phyloP scores from a whole-genome alignment of 2,113 vertebrate species.

The Halichoerus grypus region DNA sequence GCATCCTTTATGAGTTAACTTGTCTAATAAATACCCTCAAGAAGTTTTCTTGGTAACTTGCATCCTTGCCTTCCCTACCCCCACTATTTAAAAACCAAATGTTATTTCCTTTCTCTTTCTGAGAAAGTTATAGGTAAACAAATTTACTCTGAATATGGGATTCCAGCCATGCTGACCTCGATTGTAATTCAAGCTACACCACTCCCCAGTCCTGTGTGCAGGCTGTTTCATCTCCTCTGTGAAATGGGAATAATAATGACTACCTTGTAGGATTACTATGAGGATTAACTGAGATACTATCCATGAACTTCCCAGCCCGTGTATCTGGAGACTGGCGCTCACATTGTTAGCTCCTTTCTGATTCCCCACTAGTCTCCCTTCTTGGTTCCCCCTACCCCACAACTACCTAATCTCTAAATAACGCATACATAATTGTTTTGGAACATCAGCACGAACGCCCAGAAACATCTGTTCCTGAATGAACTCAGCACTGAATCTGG shows the following conservation, averaged over 20 bases:
- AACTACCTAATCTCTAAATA: slow-evolving; percentile 40
- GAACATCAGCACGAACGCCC: slow-evolving; percentile 11
- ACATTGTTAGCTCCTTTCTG: neutral
- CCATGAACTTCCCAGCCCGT: neutral
- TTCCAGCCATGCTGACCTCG: neutral
- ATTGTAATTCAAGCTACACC: neutral
- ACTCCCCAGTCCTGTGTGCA: neutral
- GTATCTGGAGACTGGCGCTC: neutral
- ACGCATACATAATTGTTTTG: neutral
- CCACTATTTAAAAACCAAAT: neutral
- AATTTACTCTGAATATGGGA: neutral
- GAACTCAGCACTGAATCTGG: slow-evolving; percentile 49
- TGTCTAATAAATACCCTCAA: neutral
- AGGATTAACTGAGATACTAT: neutral
- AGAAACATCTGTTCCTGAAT: slow-evolving; percentile 7
- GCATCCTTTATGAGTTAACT: neutral
- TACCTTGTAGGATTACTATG: neutral
- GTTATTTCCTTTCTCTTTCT: neutral
- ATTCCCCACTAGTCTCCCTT: neutral
- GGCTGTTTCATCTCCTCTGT: neutral
- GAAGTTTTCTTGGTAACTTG: neutral
- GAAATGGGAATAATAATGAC: neutral
- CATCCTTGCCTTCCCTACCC: neutral
- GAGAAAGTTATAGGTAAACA: slow-evolving; percentile 10
- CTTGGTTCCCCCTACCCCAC: neutral